Percentiles rank a stretch among this genome's conserved stretches.
phyloP scores from a whole-genome alignment of 2,113 vertebrate species.

The Macquaria australasica region DNA sequence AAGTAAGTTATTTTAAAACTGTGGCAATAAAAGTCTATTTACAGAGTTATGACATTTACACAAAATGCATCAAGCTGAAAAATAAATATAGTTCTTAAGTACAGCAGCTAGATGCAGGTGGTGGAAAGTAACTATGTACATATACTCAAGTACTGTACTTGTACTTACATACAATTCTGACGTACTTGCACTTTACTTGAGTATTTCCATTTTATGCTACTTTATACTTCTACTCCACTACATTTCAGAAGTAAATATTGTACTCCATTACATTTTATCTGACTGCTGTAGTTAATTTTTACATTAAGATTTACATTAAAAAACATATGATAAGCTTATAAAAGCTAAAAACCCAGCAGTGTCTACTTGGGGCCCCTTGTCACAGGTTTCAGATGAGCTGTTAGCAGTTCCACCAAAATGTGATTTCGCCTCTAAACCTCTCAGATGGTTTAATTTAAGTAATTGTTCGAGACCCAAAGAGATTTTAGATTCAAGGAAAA shows the following conservation, averaged over 20 bases:
- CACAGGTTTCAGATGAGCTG: too few species aligned
- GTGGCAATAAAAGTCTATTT: constrained; percentile 2
- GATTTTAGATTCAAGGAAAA: too few species aligned
- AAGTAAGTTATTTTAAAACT: neutral
- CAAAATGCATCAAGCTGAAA: neutral
- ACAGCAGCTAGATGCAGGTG: neutral
- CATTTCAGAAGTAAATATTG: neutral
- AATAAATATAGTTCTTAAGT: neutral
- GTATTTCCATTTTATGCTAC: neutral
- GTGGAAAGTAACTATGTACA: neutral
- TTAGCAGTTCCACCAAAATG: too few species aligned
- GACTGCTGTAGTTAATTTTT: neutral
- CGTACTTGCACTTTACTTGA: neutral
- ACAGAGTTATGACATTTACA: constrained; percentile 10
- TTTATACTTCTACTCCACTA: neutral
- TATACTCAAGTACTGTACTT: neutral
- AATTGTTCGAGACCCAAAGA: too few species aligned
- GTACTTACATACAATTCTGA: neutral
- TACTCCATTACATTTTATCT: neutral
- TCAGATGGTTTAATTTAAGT: too few species aligned
- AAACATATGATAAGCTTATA: neutral
- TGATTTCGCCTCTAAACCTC: too few species aligned
- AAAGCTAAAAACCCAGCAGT: too few species aligned
- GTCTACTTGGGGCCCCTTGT: too few species aligned
- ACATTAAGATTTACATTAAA: neutral